These are phyloP conservation scores for Cryptoprocta ferox DNA, from an alignment of 2,797 vertebrate genomes.

Conservation along the genomic window DNA sequence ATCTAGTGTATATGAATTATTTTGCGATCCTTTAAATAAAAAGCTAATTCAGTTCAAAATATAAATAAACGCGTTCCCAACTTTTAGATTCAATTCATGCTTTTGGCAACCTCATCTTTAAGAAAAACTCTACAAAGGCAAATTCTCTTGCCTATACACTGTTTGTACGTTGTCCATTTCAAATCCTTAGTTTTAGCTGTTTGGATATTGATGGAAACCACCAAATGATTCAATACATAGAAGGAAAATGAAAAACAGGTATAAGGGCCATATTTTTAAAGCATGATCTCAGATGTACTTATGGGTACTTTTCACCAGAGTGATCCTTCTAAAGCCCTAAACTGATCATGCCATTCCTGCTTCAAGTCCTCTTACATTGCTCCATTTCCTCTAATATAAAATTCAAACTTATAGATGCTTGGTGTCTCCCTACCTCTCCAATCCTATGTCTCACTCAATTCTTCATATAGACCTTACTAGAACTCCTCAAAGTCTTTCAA, in stretches of 20 bases:
- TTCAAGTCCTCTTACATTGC: conserved; percentile 18
- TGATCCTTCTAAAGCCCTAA: conserved; percentile 47
- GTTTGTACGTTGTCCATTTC: conserved; percentile 17
- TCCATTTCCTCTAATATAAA: conserved; percentile 28
- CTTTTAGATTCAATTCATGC: conserved; percentile 6
- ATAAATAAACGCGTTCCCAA: background rate
- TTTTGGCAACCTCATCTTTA: conserved; percentile 1
- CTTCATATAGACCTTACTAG: background rate
- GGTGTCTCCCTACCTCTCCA: background rate
- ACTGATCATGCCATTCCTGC: background rate
- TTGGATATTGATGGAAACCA: conserved; percentile 23
- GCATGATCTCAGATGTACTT: conserved; percentile 12
- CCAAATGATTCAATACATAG: background rate
- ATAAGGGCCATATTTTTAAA: conserved; percentile 38
- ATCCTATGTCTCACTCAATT: background rate
- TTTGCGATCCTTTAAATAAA: conserved; percentile 41
- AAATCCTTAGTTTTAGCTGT: conserved; percentile 12
- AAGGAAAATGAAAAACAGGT: conserved; percentile 47
- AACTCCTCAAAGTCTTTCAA: background rate
- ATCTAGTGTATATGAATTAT: background rate
- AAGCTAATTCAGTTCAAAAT: conserved; percentile 41
- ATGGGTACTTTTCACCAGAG: background rate
- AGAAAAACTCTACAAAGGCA: conserved; percentile 22
- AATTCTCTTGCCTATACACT: background rate
- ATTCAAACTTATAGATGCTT: conserved; percentile 21